phyloP scores from a whole-genome alignment of 2,113 vertebrate genomes.

The Tretioscincus oriximinensis region DNA sequence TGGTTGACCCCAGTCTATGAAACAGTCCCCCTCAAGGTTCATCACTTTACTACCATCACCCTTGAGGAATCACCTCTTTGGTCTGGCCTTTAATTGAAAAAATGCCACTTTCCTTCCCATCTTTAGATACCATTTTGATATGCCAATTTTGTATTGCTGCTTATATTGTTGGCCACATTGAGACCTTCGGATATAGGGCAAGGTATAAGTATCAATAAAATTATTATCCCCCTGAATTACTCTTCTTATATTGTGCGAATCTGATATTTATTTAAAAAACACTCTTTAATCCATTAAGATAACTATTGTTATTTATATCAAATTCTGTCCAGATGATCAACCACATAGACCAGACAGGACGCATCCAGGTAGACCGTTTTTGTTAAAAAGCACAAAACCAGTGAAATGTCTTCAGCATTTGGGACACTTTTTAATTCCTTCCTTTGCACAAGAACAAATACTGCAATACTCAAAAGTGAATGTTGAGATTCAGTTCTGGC shows the following conservation, averaged over 20 bases:
- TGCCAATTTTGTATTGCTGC: too few relatives aligned
- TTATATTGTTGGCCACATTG: too few relatives aligned
- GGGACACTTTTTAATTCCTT: constrained; percentile 13
- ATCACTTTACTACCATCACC: too few relatives aligned
- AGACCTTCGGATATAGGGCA: too few relatives aligned
- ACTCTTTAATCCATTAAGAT: constrained; percentile 52
- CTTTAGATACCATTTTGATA: too few relatives aligned
- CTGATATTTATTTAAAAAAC: constrained; percentile 57
- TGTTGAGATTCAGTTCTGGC: constrained; percentile 31
- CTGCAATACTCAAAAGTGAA: constrained; percentile 30
- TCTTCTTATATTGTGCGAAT: constrained; percentile 48
- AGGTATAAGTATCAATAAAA: too few relatives aligned
- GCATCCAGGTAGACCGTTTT: constrained; percentile 30
- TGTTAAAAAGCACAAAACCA: constrained; percentile 35
- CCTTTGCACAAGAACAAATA: constrained; percentile 11
- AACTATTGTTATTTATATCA: constrained; percentile 41
- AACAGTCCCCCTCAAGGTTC: too few relatives aligned
- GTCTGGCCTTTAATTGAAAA: too few relatives aligned
- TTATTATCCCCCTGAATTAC: constrained; percentile 35
- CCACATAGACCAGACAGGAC: constrained; percentile 32
- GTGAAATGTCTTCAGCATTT: constrained; percentile 12
- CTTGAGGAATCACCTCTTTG: too few relatives aligned
- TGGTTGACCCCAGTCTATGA: too few relatives aligned
- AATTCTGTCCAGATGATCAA: constrained; percentile 41
- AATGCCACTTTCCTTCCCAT: too few relatives aligned